A percentile compares a stretch with the other conserved stretches of the same genome.
phyloP scores from a whole-genome alignment of 2,113 vertebrate species.

The Excalfactoria chinensis region DNA sequence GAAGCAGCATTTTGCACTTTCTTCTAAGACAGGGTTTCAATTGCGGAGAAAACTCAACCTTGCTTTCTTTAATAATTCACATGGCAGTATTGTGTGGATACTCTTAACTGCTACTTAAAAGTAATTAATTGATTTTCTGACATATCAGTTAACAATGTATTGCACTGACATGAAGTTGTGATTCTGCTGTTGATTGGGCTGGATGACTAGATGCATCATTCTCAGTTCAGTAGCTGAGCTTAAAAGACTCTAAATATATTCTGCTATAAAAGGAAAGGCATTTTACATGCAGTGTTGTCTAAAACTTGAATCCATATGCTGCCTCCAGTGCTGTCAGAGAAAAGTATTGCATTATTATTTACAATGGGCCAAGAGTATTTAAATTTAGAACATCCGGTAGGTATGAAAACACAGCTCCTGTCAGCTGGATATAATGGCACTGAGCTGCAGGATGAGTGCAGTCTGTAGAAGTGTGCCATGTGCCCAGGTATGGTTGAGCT shows the following conservation, averaged over 20 bases:
- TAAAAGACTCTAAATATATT: slow-evolving; percentile 69
- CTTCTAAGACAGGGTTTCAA: slow-evolving; percentile 38
- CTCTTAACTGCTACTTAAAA: slow-evolving; percentile 95
- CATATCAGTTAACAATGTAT: slow-evolving; percentile 91
- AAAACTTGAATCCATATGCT: slow-evolving; percentile 57
- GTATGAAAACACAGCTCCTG: background rate
- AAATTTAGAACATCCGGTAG: slow-evolving; percentile 32
- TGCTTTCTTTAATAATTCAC: slow-evolving; percentile 95
- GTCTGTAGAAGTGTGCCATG: background rate
- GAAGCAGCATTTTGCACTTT: slow-evolving; percentile 67
- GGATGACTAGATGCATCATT: slow-evolving; percentile 61
- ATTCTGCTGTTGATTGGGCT: slow-evolving; percentile 61
- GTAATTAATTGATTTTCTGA: slow-evolving; percentile 99
- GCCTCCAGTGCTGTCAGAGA: slow-evolving; percentile 29
- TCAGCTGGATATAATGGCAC: background rate
- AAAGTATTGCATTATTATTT: slow-evolving; percentile 39
- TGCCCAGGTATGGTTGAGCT: accelerated
- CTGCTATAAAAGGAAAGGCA: slow-evolving; percentile 69
- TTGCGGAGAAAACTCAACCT: slow-evolving; percentile 69
- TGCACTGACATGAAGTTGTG: slow-evolving; percentile 83
- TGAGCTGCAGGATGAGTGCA: background rate
- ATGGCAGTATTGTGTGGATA: slow-evolving; percentile 85
- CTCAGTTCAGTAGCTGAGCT: slow-evolving; percentile 49
- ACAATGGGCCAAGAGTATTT: slow-evolving; percentile 3
- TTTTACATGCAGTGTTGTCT: slow-evolving; percentile 55